phyloP scores from a whole-genome alignment of 2,888 invertebrate genomes.

The Gonocerus acuteangulatus region DNA sequence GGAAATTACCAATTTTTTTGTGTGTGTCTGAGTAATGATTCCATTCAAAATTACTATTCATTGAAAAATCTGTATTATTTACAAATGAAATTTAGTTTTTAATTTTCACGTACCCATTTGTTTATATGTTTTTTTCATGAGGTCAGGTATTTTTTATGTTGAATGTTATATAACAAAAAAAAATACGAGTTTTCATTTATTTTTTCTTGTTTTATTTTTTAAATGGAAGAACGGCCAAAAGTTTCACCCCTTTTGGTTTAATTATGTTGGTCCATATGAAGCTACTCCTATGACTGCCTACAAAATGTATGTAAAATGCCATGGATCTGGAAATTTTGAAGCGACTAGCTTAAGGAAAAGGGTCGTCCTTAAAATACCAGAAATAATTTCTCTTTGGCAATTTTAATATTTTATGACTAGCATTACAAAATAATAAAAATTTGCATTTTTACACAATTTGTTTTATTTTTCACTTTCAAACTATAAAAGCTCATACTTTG shows the following conservation, averaged over 20 bases:
- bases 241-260: conserved; percentile 8
- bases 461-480: conserved; percentile 12
- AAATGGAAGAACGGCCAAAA: too few relatives aligned
- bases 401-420: conserved; percentile 27
- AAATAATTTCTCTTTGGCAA: conserved; percentile 20
- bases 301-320: conserved; percentile 9
- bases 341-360: conserved; percentile 8
- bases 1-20: too few relatives aligned
- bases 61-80: too few relatives aligned
- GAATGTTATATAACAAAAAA: too few relatives aligned
- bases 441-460: conserved; percentile 18
- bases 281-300: conserved; percentile 13
- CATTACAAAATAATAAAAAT: conserved; percentile 27
- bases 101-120: too few relatives aligned
- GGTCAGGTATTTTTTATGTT: too few relatives aligned
- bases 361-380: conserved; percentile 23
- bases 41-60: too few relatives aligned
- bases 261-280: conserved; percentile 20
- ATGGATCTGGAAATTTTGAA: conserved; percentile 15
- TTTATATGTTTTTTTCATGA: too few relatives aligned
- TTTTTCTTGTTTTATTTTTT: too few relatives aligned
- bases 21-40: too few relatives aligned
- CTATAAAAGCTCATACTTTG: conserved; percentile 23
- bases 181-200: too few relatives aligned
- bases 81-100: too few relatives aligned